phyloP scores from a whole-genome alignment of 2,113 vertebrate species.

The Barbus barbus region DNA sequence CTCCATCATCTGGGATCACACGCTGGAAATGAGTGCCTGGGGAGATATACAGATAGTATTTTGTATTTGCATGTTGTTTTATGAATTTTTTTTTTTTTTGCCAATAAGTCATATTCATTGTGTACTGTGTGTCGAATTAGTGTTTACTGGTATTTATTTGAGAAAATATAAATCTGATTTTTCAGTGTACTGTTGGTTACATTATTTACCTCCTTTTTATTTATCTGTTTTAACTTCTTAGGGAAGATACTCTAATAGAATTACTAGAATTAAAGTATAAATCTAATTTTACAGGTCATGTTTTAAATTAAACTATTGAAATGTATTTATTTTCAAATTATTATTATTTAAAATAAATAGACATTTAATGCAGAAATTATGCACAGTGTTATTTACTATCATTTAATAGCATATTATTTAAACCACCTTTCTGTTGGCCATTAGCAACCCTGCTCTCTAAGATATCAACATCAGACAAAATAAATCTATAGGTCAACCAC shows the following conservation, averaged over 20 bases:
- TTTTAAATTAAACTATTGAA: too few species aligned
- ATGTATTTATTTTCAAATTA: neutral
- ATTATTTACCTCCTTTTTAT: too few species aligned
- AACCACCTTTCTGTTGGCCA: neutral
- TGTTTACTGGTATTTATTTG: neutral
- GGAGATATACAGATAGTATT: neutral
- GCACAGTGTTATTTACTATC: neutral
- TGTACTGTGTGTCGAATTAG: neutral
- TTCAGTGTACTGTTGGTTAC: too few species aligned
- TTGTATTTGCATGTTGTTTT: neutral
- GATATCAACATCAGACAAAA: neutral
- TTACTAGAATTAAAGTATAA: too few species aligned
- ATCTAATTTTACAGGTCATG: too few species aligned
- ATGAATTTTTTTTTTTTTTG: too few species aligned
- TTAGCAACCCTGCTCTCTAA: neutral
- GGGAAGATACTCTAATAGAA: too few species aligned
- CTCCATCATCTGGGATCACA: conserved; percentile 83
- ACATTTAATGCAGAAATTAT: neutral
- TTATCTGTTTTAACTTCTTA: too few species aligned
- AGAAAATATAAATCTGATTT: neutral
- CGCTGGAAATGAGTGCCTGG: conserved; percentile 90
- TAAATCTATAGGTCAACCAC: neutral
- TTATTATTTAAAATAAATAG: neutral
- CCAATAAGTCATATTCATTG: neutral
- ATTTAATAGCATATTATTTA: neutral